Percentiles rank a stretch among this genome's conserved stretches.
Evolutionary conservation across 2,113 vertebrate species (phyloP).

Genomic region (Acrocephalus kingi): DNA sequence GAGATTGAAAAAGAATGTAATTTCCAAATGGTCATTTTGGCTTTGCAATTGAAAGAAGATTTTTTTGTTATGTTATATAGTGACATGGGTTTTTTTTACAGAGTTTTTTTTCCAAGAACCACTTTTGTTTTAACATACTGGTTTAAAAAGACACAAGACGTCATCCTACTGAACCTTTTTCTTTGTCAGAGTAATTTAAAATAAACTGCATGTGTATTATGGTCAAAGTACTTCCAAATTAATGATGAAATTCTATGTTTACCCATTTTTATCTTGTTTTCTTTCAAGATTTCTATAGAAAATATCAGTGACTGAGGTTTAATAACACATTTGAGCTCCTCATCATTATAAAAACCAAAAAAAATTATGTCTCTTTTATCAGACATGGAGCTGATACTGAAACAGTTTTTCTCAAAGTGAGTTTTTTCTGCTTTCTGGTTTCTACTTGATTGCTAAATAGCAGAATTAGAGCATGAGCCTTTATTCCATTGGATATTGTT

Average conservation of each 20-base stretch:
- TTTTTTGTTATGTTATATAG: not conserved
- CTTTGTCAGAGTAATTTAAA: not conserved
- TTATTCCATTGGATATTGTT: not conserved
- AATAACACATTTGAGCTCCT: not conserved
- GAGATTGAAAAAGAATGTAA: not conserved
- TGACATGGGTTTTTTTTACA: not conserved
- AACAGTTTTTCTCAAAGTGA: not conserved
- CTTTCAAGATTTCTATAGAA: not conserved
- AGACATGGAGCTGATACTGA: not conserved
- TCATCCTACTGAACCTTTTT: not conserved
- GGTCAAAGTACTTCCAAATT: not conserved
- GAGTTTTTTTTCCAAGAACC: not conserved
- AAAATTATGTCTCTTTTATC: not conserved
- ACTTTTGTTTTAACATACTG: not conserved
- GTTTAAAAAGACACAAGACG: not conserved
- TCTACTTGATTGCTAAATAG: not conserved
- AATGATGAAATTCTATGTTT: not conserved
- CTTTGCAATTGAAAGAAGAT: not conserved
- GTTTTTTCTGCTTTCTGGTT: not conserved
- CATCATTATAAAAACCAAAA: not conserved
- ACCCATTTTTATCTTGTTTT: not conserved
- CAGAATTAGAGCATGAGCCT: not conserved
- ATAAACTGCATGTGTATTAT: not conserved
- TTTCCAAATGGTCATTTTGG: not conserved
- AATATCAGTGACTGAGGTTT: not conserved